These are phyloP conservation scores for Dryadula phaetusa DNA, from an alignment of 2,888 invertebrate genomes.

Conservation along the genomic window DNA sequence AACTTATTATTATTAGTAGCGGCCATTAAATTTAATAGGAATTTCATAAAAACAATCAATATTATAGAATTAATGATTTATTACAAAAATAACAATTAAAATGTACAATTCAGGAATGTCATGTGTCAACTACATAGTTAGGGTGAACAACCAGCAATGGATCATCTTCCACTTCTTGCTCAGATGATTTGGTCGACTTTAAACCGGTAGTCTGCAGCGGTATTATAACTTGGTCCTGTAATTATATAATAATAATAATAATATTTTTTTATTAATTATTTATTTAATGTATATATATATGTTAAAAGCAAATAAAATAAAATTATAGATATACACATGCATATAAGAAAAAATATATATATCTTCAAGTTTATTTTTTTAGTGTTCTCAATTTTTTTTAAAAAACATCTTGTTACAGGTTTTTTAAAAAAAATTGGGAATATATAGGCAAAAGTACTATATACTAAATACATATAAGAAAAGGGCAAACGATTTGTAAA, in stretches of 20 bases:
- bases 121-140: conserved; percentile 93
- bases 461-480: no score
- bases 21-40: not conserved
- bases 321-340: no score
- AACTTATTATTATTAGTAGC: no score
- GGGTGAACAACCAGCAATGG: conserved; percentile 97
- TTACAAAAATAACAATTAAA: conserved; percentile 6
- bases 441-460: no score
- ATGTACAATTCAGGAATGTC: conserved; percentile 44
- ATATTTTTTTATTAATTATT: not conserved
- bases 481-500: no score
- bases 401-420: no score
- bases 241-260: not conserved
- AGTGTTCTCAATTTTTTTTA: no score
- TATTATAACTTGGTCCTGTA: conserved; percentile 93
- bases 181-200: conserved; percentile 77
- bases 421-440: no score
- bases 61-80: conserved; percentile 39
- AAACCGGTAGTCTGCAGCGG: conserved; percentile 86
- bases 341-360: no score
- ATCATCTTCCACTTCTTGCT: conserved; percentile 88
- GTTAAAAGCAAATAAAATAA: no score
- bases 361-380: no score
- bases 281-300: no score
- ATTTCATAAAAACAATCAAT: conserved; percentile 15